Base-by-base conservation (phyloP, 2,113 vertebrate genomes). In the Pipra filicauda region DNA sequence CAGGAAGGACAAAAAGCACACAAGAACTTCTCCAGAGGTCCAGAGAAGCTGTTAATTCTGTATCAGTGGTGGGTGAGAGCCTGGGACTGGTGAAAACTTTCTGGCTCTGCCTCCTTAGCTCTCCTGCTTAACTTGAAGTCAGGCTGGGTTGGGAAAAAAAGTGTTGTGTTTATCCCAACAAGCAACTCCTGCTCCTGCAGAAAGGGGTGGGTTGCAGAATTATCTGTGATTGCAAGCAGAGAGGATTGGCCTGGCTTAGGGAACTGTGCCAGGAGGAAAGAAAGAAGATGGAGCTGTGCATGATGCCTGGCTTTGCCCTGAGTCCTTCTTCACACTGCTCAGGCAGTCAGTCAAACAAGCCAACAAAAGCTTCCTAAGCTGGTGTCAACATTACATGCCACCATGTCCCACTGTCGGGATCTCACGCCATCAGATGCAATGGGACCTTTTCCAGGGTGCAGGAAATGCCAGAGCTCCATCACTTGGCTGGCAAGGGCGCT, bases 401-500 rank as follows among this genome's bases (percentile, higher is more conserved):
- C 51, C 46, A 4, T 1, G 7, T 88, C 81, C 46, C 0, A 0
- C 62, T 91, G 51, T 24, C 0, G 1, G 43, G 85, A 62, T 85
- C 55, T 89, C 3, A 0, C 15, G 16, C 55, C 1, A 1, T 46
- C 5, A 4, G 85, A 70, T 52, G 35, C 72, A 77, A 15, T 0
- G 8, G 65, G 61, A 48, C 44, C 39, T 91, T 72, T 89, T 83
- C 44, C 72, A 95, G 58, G 21, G 14, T 3, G 2, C 7, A 2
- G 62, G 75, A 79, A 79, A 89, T 44, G 71, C 79, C 81, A 82
- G 78, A 82, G 72, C 85, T 91, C 93, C 65, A 82, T 79, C 85
- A 39, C 43, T 93, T 84, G 88, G 11, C 92, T 96, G 94, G 57
- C 59, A 88, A 77, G 12, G 33, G 69, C 0, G 3, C 67, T 84